phyloP scores from a whole-genome alignment of 2,113 vertebrate species.

The Gobiocypris rarus region DNA sequence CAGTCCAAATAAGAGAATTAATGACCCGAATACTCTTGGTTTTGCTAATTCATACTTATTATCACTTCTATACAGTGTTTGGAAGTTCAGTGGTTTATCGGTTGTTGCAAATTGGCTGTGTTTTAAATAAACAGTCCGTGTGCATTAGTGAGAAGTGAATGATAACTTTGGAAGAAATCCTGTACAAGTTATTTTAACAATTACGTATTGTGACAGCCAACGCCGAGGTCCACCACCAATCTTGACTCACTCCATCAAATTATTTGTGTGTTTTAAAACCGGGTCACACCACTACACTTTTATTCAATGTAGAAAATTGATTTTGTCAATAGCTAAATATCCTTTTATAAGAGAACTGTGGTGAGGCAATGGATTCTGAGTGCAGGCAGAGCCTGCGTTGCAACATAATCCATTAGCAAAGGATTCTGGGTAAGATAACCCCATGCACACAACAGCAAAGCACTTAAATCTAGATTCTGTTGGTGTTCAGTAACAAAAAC shows the following conservation, averaged over 20 bases:
- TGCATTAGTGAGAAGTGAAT: background rate
- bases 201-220: background rate
- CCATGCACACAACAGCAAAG: constrained; percentile 25
- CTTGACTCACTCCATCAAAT: background rate
- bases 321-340: background rate
- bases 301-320: background rate
- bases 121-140: background rate
- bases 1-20: constrained; percentile 47
- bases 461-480: constrained; percentile 37
- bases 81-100: constrained; percentile 9
- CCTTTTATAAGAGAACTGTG: constrained; percentile 13
- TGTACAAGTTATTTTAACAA: background rate
- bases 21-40: constrained; percentile 13
- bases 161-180: background rate
- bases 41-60: constrained; percentile 17
- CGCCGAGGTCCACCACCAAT: background rate
- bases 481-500: constrained; percentile 9
- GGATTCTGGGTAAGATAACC: constrained; percentile 5
- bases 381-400: background rate
- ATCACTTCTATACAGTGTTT: constrained; percentile 19
- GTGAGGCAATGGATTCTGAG: background rate
- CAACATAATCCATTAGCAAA: constrained; percentile 36
- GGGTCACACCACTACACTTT: background rate
- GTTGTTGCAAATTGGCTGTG: background rate
- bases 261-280: background rate